phyloP scores from a whole-genome alignment of 2,888 invertebrate genomes.

The Salticus scenicus region DNA sequence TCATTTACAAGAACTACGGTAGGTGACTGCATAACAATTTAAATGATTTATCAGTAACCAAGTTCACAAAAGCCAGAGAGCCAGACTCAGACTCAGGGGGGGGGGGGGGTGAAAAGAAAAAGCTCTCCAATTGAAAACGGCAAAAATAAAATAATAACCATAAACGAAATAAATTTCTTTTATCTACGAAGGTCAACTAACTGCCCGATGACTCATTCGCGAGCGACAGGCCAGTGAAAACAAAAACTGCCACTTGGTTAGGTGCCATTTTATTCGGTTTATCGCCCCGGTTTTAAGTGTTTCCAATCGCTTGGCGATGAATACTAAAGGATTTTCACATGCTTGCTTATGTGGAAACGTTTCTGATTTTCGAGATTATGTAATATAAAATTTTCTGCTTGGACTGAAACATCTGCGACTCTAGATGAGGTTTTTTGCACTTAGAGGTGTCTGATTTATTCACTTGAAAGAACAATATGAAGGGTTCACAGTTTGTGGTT shows the following conservation, averaged over 20 bases:
- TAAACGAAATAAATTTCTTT: slow-evolving; percentile 2
- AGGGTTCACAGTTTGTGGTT: too few species aligned
- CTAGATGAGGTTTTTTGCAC: not conserved
- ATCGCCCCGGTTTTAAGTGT: not conserved
- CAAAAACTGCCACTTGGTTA: not conserved
- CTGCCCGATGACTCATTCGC: not conserved
- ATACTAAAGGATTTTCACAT: not conserved
- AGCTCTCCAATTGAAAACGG: not conserved
- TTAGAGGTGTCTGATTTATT: too few species aligned
- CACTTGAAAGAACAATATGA: too few species aligned
- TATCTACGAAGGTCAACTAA: not conserved
- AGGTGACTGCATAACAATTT: not conserved
- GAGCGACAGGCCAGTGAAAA: too few species aligned
- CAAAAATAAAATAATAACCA: not conserved
- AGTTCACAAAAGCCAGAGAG: not conserved
- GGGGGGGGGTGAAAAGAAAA: too few species aligned
- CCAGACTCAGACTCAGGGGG: too few species aligned
- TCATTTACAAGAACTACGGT: too few species aligned
- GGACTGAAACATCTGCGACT: not conserved
- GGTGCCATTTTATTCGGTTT: not conserved
- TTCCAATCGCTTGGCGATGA: not conserved
- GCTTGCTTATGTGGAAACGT: not conserved
- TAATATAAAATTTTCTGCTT: not conserved
- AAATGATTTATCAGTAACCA: not conserved
- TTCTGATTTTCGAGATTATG: not conserved